Evolutionary conservation across 2,797 vertebrate genomes (phyloP).

Genomic region (Diplodus puntazzo): DNA sequence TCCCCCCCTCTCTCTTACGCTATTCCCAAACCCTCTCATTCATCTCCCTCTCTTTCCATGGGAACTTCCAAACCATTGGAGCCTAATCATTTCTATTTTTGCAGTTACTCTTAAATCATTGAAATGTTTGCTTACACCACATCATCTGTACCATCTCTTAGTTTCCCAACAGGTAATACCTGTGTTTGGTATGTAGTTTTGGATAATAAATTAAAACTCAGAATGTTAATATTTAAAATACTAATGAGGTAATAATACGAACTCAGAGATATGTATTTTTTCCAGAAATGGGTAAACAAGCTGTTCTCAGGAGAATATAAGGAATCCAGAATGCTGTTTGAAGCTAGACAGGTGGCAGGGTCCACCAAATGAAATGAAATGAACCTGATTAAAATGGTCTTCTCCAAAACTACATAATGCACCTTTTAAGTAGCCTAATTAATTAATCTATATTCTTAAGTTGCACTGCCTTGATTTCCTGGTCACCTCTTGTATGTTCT

Average conservation of each 20-base stretch:
- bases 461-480: neutral
- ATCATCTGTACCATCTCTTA: neutral
- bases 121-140: neutral
- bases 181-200: too few relatives aligned
- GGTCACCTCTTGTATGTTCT: neutral
- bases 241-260: too few relatives aligned
- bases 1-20: neutral
- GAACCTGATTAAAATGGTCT: too few relatives aligned
- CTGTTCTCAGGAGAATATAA: too few relatives aligned
- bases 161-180: neutral
- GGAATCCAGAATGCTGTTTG: too few relatives aligned
- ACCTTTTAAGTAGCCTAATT: neutral
- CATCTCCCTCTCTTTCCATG: neutral
- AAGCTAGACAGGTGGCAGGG: too few relatives aligned
- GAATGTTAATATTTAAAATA: too few relatives aligned
- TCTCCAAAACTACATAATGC: too few relatives aligned
- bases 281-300: too few relatives aligned
- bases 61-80: neutral
- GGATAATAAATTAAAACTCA: too few relatives aligned
- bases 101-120: slow-evolving; percentile 10
- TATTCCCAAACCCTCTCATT: slow-evolving; percentile 1
- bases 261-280: too few relatives aligned
- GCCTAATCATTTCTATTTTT: neutral
- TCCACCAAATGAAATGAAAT: too few relatives aligned
- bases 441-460: neutral